phyloP scores from a whole-genome alignment of 2,113 vertebrate genomes.

The Prionailurus bengalensis region DNA sequence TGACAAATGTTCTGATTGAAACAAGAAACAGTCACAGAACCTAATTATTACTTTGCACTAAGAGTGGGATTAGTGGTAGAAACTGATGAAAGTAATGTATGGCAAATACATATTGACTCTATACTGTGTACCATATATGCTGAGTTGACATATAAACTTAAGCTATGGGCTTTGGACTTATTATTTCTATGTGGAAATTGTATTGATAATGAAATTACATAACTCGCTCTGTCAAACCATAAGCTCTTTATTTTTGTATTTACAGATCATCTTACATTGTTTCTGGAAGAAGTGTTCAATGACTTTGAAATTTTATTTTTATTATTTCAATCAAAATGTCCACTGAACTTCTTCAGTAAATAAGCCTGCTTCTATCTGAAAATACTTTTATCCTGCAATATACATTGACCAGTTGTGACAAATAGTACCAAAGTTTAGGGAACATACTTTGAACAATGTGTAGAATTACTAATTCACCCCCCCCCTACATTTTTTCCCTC shows the following conservation, averaged over 20 bases:
- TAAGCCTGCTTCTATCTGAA: not conserved
- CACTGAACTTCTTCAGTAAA: not conserved
- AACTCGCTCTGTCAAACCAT: not conserved
- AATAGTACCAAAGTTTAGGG: not conserved
- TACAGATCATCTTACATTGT: not conserved
- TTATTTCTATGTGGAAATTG: not conserved
- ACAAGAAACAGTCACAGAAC: not conserved
- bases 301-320: not conserved
- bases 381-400: not conserved
- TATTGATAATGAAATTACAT: not conserved
- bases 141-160: not conserved
- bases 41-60: not conserved
- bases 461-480: not conserved
- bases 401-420: not conserved
- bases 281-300: not conserved
- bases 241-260: not conserved
- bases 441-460: not conserved
- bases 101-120: not conserved
- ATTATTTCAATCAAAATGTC: not conserved
- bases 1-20: not conserved
- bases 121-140: not conserved
- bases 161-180: not conserved
- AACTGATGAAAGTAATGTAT: not conserved
- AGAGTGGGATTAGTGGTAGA: not conserved
- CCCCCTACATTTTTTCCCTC: not conserved